Base-by-base conservation (phyloP, 2,113 vertebrate genomes). In the Beaufortia kweichowensis region DNA sequence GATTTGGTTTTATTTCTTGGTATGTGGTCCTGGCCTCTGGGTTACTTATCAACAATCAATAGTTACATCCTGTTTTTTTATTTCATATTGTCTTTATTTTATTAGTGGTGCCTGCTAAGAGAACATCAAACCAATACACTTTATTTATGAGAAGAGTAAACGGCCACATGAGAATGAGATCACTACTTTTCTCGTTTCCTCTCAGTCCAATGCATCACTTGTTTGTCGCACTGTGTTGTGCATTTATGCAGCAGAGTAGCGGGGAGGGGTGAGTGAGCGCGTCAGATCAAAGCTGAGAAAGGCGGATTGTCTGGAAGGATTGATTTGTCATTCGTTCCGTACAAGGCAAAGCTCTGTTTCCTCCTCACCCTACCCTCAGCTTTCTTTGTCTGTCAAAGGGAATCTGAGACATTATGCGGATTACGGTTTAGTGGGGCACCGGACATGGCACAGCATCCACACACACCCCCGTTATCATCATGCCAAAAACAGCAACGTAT, bases 271-370 rank as follows among this genome's bases (percentile, higher is more conserved):
- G n/a, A 46, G 56, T 35, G 55, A 31, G 19, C 48, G 8, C n/a
- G 57, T 75, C 46, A 31, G 65, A 80, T 75, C 68, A 53, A 15
- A 46, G 12, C 41, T 21, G 31, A 39, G 17, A 61, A 64, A 78
- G 24, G 23, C 15, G 7, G 62, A 78, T 74, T 50, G 46, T 74
- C 69, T 63, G 55, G 48, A 11, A 75, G 43, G 56, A 39, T 55
- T 28, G 21, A 56, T 7, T 68, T 69, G 63, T 56, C 70, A 69
- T 69, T 69, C 64, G n/a, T 26, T 55, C 33, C 6, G 4, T 24
- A 63, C n/a, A 69, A 77, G 63, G 56, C 63, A 29, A 70, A 21
- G 63, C 76, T 75, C 64, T 69, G 62, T 73, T 67, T 77, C 55
- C 31, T 12, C 48, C 59, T 8, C 12, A 15, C 43, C 12, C 63